These are phyloP conservation scores for Molossus molossus DNA, from an alignment of 2,797 vertebrate species.

Conservation along the genomic window DNA sequence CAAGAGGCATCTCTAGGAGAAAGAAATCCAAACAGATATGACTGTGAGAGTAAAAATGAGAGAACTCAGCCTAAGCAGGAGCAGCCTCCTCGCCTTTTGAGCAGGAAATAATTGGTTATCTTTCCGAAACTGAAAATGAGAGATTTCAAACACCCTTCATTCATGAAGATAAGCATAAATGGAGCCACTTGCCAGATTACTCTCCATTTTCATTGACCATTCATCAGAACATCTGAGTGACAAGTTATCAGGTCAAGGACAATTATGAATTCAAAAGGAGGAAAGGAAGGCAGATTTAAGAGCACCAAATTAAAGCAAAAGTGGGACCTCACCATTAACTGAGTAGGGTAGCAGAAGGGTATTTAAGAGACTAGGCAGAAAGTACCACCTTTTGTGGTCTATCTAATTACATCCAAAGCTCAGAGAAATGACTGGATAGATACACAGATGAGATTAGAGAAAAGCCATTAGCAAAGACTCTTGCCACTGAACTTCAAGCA, in stretches of 20 bases:
- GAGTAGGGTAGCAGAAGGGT: not conserved
- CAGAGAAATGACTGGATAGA: constrained; percentile 29
- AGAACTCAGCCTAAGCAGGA: constrained; percentile 56
- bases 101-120: constrained; percentile 65
- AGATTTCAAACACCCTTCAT: constrained; percentile 65
- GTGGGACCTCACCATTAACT: not conserved
- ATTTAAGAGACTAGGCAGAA: not conserved
- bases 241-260: not conserved
- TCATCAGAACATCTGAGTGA: not conserved
- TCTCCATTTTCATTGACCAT: not conserved
- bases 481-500: not conserved
- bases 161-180: constrained; percentile 43
- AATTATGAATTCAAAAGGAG: constrained; percentile 4
- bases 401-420: constrained; percentile 58
- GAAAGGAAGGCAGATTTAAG: not conserved
- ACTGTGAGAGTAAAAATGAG: constrained; percentile 86
- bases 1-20: constrained; percentile 81
- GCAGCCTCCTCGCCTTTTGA: constrained; percentile 47
- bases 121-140: constrained; percentile 71
- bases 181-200: constrained; percentile 47
- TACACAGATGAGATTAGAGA: constrained; percentile 77
- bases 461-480: constrained; percentile 24
- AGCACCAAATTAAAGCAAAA: not conserved
- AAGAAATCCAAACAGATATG: constrained; percentile 91
- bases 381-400: constrained; percentile 9